Base-by-base conservation (phyloP, 2,113 vertebrate genomes). In the Ictalurus punctatus region DNA sequence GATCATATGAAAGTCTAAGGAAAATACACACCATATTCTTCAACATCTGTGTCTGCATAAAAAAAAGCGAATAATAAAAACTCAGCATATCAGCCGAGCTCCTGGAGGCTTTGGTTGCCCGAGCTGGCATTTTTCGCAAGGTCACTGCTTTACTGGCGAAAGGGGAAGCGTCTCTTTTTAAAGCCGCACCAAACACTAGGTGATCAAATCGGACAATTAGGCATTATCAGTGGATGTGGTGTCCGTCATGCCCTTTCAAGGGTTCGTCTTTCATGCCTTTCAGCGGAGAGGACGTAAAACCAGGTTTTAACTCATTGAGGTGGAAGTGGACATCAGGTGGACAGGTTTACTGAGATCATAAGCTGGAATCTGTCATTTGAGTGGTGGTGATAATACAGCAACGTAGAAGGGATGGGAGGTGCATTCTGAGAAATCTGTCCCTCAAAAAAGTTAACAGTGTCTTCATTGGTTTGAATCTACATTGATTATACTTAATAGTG, bases 191-290 rank as follows among this genome's bases (percentile, higher is more conserved):
- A 52, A 90, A 87, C 82, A 90, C 81, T 37, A 65, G 86, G 84
- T 90, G 89, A 90, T 90, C 84, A 90, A 91, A 88, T 76, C 82
- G 88, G 87, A 87, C 88, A 91, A 92, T 91, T 91, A 92, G 90
- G 88, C 84, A 87, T 90, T 87, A 90, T 88, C 67, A 37, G 91
- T 73, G 78, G 88, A 88, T 84, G 88, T 89, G 87, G 86, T 87
- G 27, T 73, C 71, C 74, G 61, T 85, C 71, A 58, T 82, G 85
- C 80, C 65, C 89, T 91, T 91, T 87, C 83, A 54, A 67, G 30
- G 44, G 84, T 34, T 82, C 10, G 54, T 16, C 69, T 87, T 85
- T 91, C 67, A 79, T 67, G 63, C 54, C 85, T 89, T 88, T 83
- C 37, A 83, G 79, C 79, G 30, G 74, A 90, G 25, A 86, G 87